Evolutionary conservation across 2,888 invertebrate genomes (phyloP).

Genomic region (Periphyllus acericola): DNA sequence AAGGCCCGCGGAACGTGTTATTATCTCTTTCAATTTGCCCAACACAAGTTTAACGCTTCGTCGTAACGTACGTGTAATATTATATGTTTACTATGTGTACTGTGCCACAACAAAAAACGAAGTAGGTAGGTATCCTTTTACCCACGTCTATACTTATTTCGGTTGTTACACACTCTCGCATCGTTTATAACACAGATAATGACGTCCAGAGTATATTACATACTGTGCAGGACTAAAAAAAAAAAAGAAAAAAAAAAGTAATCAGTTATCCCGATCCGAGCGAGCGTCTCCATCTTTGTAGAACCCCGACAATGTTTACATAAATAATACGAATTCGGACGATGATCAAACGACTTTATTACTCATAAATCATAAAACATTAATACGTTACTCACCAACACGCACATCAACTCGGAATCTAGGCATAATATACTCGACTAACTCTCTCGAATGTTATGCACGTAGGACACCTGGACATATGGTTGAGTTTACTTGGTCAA

Average conservation of each 20-base stretch:
- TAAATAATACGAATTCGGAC: not conserved
- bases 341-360: no score
- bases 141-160: not conserved
- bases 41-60: not conserved
- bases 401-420: not conserved
- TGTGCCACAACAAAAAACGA: conserved; percentile 18
- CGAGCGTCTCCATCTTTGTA: not conserved
- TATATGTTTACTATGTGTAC: no score
- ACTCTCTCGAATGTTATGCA: no score
- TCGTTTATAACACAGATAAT: not conserved
- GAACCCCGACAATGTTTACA: not conserved
- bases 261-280: not conserved
- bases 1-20: conserved; percentile 27
- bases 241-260: not conserved
- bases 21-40: not conserved
- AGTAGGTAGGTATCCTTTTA: conserved; percentile 16
- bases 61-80: not conserved
- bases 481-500: not conserved
- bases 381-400: not conserved
- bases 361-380: not conserved
- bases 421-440: no score
- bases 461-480: no score
- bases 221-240: not conserved
- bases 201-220: not conserved
- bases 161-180: not conserved